Evolutionary conservation across 2,888 invertebrate genomes (phyloP).

Genomic region (Machimus atricapillus): DNA sequence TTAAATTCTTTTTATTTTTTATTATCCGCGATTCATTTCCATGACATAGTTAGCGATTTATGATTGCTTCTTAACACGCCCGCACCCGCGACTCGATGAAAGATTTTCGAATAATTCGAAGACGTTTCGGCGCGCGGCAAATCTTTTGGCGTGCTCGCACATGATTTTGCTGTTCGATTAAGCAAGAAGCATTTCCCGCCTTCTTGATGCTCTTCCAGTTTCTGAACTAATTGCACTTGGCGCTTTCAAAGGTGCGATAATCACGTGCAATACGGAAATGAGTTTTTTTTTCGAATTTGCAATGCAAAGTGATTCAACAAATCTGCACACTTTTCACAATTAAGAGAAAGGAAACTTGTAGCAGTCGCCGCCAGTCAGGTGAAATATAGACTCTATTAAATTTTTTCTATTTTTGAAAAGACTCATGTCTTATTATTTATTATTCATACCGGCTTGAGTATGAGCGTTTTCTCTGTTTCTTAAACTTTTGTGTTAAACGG

Average conservation of each 20-base stretch:
- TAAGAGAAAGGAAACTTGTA: conserved; percentile 10
- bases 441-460: background rate
- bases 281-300: background rate
- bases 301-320: background rate
- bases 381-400: background rate
- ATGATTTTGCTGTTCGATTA: background rate
- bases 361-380: background rate
- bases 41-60: conserved; percentile 5
- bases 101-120: background rate
- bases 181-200: conserved; percentile 16
- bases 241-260: background rate
- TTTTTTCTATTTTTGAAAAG: background rate
- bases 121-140: background rate
- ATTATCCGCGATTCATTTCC: background rate
- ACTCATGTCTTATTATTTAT: background rate
- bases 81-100: background rate
- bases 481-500: background rate
- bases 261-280: conserved; percentile 25
- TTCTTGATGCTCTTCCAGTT: background rate
- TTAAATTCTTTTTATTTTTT: background rate
- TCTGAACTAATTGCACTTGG: background rate
- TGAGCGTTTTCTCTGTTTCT: background rate
- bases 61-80: background rate
- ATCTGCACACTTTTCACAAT: background rate
- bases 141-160: background rate